Base-by-base conservation (phyloP, 2,113 vertebrate genomes). In the Strix aluco region DNA sequence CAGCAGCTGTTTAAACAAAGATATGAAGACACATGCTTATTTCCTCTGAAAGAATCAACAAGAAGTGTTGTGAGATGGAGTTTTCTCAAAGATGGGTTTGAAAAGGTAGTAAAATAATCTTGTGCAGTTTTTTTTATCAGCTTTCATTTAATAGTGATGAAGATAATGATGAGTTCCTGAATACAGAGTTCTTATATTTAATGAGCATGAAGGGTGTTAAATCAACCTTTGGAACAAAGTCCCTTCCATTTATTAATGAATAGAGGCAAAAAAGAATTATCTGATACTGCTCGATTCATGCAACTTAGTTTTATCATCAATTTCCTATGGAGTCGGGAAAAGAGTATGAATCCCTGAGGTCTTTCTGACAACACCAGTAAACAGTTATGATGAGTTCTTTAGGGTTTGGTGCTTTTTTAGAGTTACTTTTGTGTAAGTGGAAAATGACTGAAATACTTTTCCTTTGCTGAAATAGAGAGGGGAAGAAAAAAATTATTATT, bases 1-100 rank as follows among this genome's bases (percentile, higher is more conserved):
- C 65, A 55, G 74, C 94, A 96, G 88, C 96, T 97, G 86, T 95
- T 94, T 66, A 97, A 97, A 96, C 81, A 97, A 72, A 93, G 51
- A 72, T 81, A 61, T 32, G 25, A 92, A 94, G 84, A 82, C 23
- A 62, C 1, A 1, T 30, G 14, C 79, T 87, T 70, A 59, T 85
- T 84, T 69, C 54, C 44, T 84, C 69, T 73, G 58, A 81, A 92
- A 73, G 36, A 71, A 84, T 72, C 40, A 79, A 42, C 20, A 94
- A 62, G 30, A 80, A 82, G 8, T 16, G 66, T 42, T 62, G 18
- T 85, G 54, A 94, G 70, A 69, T 38, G 19, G 6, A 47, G 4
- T 32, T 92, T 90, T 83, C 62, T 77, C 3, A 2, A 69, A 84
- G 36, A 73, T 5, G 3, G 5, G 3, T 72, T 91, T 77, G 13